Percentiles rank a stretch among this genome's conserved stretches.
phyloP scores from a whole-genome alignment of 2,888 invertebrate genomes.

The Brenthis ino region DNA sequence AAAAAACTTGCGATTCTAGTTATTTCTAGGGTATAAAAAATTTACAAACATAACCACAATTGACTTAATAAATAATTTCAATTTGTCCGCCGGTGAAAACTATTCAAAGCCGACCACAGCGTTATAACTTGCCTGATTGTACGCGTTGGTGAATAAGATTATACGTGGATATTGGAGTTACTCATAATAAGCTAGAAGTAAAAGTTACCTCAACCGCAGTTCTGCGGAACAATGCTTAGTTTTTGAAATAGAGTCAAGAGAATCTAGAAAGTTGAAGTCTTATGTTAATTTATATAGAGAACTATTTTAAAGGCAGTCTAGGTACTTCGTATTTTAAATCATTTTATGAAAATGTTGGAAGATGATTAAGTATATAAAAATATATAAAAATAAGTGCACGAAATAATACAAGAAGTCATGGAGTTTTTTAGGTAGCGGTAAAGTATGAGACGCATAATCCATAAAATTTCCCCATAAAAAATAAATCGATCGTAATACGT shows the following conservation, averaged over 20 bases:
- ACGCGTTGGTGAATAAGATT: slow-evolving; percentile 5
- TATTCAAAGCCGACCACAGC: slow-evolving; percentile 15
- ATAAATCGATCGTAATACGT: slow-evolving; percentile 28
- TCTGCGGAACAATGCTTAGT: slow-evolving; percentile 13
- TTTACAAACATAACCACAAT: slow-evolving; percentile 18
- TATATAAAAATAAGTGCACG: no score
- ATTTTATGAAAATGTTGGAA: neutral
- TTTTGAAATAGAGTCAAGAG: slow-evolving; percentile 12
- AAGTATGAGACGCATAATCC: slow-evolving; percentile 4
- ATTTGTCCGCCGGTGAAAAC: slow-evolving; percentile 19
- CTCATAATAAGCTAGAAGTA: slow-evolving; percentile 12
- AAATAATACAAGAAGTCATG: neutral
- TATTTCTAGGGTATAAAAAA: slow-evolving; percentile 12
- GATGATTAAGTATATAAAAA: no score
- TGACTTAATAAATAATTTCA: slow-evolving; percentile 18
- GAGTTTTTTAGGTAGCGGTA: neutral
- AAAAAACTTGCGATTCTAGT: neutral
- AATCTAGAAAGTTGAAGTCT: slow-evolving; percentile 10
- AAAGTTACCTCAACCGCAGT: slow-evolving; percentile 12
- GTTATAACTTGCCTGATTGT: slow-evolving; percentile 7
- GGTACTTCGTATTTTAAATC: neutral
- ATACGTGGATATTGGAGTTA: slow-evolving; percentile 20
- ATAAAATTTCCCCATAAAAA: slow-evolving; percentile 8
- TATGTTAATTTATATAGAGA: slow-evolving; percentile 1
- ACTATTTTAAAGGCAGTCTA: neutral